A percentile compares a stretch with the other conserved stretches of the same genome.
These are phyloP conservation scores for Pseudochirops corinnae DNA, from an alignment of 2,797 vertebrate genomes.

Conservation along the genomic window DNA sequence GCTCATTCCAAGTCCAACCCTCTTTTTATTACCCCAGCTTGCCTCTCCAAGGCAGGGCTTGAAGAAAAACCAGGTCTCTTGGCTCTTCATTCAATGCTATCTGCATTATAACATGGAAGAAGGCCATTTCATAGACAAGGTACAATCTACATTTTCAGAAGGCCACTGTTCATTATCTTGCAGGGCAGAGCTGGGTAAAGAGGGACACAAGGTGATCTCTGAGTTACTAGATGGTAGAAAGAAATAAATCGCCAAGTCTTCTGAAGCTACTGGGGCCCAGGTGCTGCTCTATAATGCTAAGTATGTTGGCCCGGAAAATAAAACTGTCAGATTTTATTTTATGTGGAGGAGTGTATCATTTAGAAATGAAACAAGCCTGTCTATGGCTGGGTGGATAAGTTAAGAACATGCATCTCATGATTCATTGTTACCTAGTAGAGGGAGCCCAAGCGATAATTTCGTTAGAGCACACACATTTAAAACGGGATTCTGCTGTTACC, in stretches of 20 bases:
- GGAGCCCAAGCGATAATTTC: conserved; percentile 60
- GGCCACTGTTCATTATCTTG: conserved; percentile 46
- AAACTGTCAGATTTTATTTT: conserved; percentile 61
- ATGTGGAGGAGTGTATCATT: conserved; percentile 50
- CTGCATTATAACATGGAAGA: neutral
- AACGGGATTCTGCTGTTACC: conserved; percentile 51
- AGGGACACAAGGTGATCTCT: conserved; percentile 51
- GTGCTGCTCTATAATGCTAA: conserved; percentile 66
- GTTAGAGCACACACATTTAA: conserved; percentile 69
- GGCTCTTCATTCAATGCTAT: neutral
- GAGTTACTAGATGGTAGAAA: conserved; percentile 65
- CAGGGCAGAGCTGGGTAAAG: conserved; percentile 45
- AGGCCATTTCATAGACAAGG: neutral
- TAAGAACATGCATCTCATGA: conserved; percentile 54
- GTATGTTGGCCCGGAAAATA: conserved; percentile 48
- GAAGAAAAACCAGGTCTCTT: neutral
- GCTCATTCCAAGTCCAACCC: neutral
- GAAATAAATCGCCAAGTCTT: conserved; percentile 67
- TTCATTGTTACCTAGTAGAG: conserved; percentile 69
- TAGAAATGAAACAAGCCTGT: conserved; percentile 55
- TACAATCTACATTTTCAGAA: neutral
- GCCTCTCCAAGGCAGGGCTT: neutral
- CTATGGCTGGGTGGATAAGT: conserved; percentile 53
- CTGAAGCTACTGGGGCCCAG: conserved; percentile 57
- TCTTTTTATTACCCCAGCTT: neutral